A percentile compares a stretch with the other conserved stretches of the same genome.
Evolutionary conservation across 2,113 vertebrate species (phyloP).

Genomic region (Aythya baeri): DNA sequence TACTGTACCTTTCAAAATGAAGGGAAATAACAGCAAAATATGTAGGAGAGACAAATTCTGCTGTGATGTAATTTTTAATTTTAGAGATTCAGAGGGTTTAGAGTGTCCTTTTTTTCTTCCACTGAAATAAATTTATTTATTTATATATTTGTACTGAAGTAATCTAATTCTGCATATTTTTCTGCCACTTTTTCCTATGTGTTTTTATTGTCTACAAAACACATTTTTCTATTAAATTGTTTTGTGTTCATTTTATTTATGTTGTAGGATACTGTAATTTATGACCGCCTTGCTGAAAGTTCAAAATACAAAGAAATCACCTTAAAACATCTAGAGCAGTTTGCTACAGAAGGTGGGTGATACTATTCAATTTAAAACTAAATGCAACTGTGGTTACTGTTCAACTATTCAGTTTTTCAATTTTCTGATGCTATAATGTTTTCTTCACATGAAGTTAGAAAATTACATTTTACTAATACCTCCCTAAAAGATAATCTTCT

Average conservation of each 20-base stretch:
- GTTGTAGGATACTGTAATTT: slow-evolving; percentile 95
- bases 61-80: not conserved
- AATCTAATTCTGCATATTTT: not conserved
- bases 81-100: not conserved
- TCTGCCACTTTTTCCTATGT: not conserved
- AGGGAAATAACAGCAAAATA: not conserved
- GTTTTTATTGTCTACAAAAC: not conserved
- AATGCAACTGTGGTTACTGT: not conserved
- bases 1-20: not conserved
- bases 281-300: slow-evolving; percentile 94
- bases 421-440: not conserved
- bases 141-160: not conserved
- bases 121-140: not conserved
- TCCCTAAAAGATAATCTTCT: not conserved
- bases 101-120: not conserved
- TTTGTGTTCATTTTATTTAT: slow-evolving; percentile 37
- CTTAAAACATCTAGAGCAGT: slow-evolving; percentile 97
- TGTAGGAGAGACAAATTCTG: not conserved
- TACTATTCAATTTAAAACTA: not conserved
- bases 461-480: not conserved
- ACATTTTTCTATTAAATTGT: not conserved
- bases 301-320: slow-evolving; percentile 99
- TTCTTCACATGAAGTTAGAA: not conserved
- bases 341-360: slow-evolving; percentile 94
- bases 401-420: not conserved